Base-by-base conservation (phyloP, 2,113 vertebrate genomes). In the Protobothrops mucrosquamatus region DNA sequence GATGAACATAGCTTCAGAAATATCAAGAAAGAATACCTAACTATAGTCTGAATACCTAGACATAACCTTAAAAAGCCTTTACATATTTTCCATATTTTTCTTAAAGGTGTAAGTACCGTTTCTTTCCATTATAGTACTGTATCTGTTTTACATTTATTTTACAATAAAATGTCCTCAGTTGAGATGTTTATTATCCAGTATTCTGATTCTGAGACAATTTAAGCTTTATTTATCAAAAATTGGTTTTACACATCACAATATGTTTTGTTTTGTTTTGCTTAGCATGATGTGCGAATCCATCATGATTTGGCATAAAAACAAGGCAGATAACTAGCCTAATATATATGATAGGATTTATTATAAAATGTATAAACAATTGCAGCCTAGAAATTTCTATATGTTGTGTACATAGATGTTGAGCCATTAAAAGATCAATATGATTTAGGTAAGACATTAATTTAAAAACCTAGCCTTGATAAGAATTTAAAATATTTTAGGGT, bases 111-210 rank as follows among this genome's bases (percentile, higher is more conserved):
- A 90, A n/a, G 43, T 51, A 90, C 92, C 48, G 48, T 93, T 96
- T 95, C 94, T 90, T n/a, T 86, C 51, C 87, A 64, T 46, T 89
- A 23, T 57, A 94, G 52, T 69, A 64, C 39, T 92, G 48, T 87
- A 43, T n/a, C 51, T 92, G 74, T 64, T 92, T 92, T 87, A n/a
- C 86, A 94, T 94, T 89, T 74, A 92, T 95, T 95, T 94, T 91
- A 81, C 92, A 96, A 95, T 96, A 97, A 96, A 96, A 88, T 94
- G 61, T 91, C 92, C 94, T 56, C 26, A 96, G 95, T 55, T 85
- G 88, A 0, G 5, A 57, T 91, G 85, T 91, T 43, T 95, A 69
- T 85, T 69, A 91, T 90, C 94, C 94, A 94, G 94, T 94, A 94
- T 91, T 92, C 88, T 69, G 91, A 93, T 81, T 85, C 92, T 96